Base-by-base conservation (phyloP, 2,888 invertebrate species). In the Luperina testacea region DNA sequence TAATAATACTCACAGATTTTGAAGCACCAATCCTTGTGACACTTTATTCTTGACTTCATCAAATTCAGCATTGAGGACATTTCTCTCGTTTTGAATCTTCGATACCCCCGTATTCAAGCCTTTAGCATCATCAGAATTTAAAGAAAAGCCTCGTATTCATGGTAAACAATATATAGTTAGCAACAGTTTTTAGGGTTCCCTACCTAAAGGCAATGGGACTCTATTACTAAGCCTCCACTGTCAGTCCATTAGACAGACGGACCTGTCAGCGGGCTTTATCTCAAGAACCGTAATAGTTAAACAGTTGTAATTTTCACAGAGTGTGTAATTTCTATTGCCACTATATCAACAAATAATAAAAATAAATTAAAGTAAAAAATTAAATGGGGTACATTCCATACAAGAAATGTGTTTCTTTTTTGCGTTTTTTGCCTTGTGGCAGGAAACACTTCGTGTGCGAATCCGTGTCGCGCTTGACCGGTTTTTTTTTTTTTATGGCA, bases 51-150 rank as follows among this genome's bases (percentile, higher is more conserved):
- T 71, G 6, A 85, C 77, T 45, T 75, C 74, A 51, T 71, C 72
- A n/a, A 82, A 77, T 2, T 75, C 87, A 11, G 83, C 85, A 77
- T 91, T 90, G 0, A 89, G 48, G 15, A 77, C 38, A 68, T 88
- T 88, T 13, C 27, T 84, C 24, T 89, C 89, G 51, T 77, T 87
- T 7, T 84, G 80, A 45, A 75, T 74, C 4, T 90, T 53, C 0
- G 90, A 88, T 0, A 89, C 13, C 32, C 85, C 88, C 8, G 68
- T 85, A 1, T 72, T 77, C 0, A 87, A 27, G 3, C 78, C 86
- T 32, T 78, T 72, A 48, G 67, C 85, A 6, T 87, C 90, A 65
- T 90, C 81, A 9, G 78, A 80, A 67, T 85, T 84, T 0, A 7
- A 15, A 42, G 5, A 17, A 45, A 63, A 24, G 11, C 20, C 8